Conservation (phyloP, 2,113 vertebrate genomes). For the Bambusicola thoracicus region DNA sequence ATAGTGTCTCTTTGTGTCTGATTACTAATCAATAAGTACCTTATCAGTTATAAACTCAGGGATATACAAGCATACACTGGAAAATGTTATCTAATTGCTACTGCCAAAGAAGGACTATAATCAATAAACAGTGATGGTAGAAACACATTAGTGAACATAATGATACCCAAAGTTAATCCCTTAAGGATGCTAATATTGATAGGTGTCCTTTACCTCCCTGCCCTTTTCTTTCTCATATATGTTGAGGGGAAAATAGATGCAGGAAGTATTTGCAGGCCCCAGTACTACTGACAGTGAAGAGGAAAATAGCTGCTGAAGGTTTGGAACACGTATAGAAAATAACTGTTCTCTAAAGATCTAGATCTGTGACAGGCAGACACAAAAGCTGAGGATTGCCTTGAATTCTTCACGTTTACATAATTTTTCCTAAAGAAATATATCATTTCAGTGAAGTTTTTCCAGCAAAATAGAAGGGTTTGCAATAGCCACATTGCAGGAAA, state of each 20-base stretch:
- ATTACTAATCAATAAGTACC: constrained; percentile 14
- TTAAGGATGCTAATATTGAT: neutral
- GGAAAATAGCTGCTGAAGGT: neutral
- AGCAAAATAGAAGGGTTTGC: neutral
- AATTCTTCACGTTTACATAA: neutral
- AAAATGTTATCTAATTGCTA: constrained; percentile 8
- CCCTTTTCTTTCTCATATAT: neutral
- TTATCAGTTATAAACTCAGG: neutral
- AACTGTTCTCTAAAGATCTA: neutral
- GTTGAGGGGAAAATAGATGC: neutral
- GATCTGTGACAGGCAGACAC: neutral
- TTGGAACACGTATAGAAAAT: neutral
- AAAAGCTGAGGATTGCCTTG: neutral
- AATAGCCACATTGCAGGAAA: neutral
- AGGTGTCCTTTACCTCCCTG: neutral
- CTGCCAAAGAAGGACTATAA: neutral
- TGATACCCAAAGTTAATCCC: constrained; percentile 5
- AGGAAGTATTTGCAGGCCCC: neutral
- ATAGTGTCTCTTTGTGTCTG: neutral
- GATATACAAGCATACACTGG: neutral
- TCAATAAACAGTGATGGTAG: neutral
- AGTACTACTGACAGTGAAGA: neutral
- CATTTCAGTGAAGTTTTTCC: neutral
- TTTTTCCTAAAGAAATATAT: neutral
- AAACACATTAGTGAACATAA: neutral